These are phyloP conservation scores for Stenchaetothrips biformis DNA, from an alignment of 2,888 invertebrate species.

Conservation along the genomic window DNA sequence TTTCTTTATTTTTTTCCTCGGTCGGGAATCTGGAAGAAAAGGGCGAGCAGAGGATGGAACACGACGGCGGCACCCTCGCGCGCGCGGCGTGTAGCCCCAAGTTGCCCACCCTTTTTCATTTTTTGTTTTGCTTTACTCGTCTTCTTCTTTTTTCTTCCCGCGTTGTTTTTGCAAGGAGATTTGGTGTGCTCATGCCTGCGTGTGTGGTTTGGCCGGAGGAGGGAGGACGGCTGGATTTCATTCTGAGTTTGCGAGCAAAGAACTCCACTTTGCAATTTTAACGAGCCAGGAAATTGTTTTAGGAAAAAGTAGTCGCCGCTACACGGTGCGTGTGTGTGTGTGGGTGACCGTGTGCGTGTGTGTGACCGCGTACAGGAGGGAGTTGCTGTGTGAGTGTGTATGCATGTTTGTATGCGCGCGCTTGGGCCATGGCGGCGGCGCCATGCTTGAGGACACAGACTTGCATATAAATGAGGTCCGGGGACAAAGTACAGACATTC, in stretches of 20 bases:
- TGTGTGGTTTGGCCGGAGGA: too few relatives aligned
- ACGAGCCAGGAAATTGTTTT: slow-evolving; percentile 1
- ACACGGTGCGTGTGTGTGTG: background rate
- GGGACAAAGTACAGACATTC: background rate
- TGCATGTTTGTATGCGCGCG: background rate
- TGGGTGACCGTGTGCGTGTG: background rate
- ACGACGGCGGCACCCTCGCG: too few relatives aligned
- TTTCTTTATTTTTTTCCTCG: too few relatives aligned
- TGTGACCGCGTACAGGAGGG: too few relatives aligned
- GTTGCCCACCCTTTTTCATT: too few relatives aligned
- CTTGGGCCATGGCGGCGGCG: background rate
- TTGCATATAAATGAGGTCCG: background rate
- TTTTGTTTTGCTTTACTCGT: too few relatives aligned
- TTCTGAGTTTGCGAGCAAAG: background rate
- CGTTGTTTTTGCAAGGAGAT: too few relatives aligned
- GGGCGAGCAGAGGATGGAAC: too few relatives aligned
- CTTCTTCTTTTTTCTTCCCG: too few relatives aligned
- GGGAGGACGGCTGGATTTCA: background rate
- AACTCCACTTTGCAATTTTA: slow-evolving; percentile 5
- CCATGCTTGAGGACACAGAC: slow-evolving; percentile 15
- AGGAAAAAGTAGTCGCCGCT: background rate
- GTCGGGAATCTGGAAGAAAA: too few relatives aligned
- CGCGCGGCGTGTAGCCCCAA: too few relatives aligned
- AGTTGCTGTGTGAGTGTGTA: background rate
- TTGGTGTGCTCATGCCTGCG: too few relatives aligned